A percentile compares a stretch with the other conserved stretches of the same genome.
phyloP scores from a whole-genome alignment of 1,140 invertebrate species.

The Akabosia matsudoensis region DNA sequence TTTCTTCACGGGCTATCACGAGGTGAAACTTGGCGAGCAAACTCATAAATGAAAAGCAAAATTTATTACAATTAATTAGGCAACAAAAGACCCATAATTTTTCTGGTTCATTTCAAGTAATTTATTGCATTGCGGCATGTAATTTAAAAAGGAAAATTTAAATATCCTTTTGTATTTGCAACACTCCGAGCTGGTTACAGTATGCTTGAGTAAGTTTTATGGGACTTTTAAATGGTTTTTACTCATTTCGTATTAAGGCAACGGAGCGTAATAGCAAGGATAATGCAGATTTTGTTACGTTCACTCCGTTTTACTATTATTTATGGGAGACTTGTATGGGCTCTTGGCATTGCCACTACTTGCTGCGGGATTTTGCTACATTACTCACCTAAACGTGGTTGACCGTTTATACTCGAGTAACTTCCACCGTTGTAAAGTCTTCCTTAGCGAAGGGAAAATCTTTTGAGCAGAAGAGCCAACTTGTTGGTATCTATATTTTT shows the following conservation, averaged over 20 bases:
- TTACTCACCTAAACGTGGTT: too few species aligned
- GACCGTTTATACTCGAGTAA: too few species aligned
- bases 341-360: too few species aligned
- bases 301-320: too few species aligned
- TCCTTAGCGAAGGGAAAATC: too few species aligned
- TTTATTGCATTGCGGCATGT: not conserved
- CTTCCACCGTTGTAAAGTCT: too few species aligned
- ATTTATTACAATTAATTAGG: slow-evolving; percentile 22
- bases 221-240: slow-evolving; percentile 9
- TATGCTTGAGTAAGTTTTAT: slow-evolving; percentile 3
- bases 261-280: not conserved
- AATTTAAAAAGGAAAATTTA: not conserved
- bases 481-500: not conserved
- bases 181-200: not conserved
- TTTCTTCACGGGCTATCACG: too few species aligned
- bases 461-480: too few species aligned
- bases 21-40: too few species aligned
- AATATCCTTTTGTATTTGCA: not conserved
- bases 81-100: slow-evolving; percentile 22
- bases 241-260: slow-evolving; percentile 1
- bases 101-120: slow-evolving; percentile 21
- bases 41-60: not conserved
- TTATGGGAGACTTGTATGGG: too few species aligned
- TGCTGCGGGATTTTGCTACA: too few species aligned
- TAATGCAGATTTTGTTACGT: not conserved